Evolutionary conservation across 37 sponge, comb jelly and placozoan species (phyloP).

Genomic region (Spongilla lacustris): DNA sequence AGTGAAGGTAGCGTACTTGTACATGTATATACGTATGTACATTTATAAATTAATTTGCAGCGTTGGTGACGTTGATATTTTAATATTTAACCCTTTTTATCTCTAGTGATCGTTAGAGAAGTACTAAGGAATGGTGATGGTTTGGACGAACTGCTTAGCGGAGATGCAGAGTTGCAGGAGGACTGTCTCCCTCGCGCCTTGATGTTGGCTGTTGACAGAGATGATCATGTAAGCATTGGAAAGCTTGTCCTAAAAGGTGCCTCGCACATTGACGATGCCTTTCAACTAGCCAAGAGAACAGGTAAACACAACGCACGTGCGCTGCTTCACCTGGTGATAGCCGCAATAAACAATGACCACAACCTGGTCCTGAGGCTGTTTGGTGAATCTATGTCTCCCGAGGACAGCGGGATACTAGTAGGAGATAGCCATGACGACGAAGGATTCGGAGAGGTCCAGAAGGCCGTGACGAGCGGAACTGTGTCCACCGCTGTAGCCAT

Average conservation of each 20-base stretch:
- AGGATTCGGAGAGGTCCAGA: constrained; percentile 5
- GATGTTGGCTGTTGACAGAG: constrained; percentile 33
- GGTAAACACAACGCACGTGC: constrained; percentile 33
- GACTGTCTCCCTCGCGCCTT: constrained; percentile 55
- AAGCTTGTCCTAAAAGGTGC: constrained; percentile 56
- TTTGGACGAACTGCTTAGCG: constrained; percentile 45
- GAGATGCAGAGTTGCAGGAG: constrained; percentile 29
- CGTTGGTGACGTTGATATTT: neutral
- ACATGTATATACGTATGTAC: neutral
- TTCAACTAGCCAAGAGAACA: neutral
- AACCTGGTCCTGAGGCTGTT: constrained; percentile 39
- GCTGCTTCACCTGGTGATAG: constrained; percentile 48
- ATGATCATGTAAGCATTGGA: constrained; percentile 51
- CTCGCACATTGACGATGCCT: constrained; percentile 14
- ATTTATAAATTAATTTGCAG: no score
- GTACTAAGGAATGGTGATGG: constrained; percentile 45
- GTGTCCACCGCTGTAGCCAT: constrained; percentile 21
- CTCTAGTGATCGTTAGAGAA: constrained; percentile 60
- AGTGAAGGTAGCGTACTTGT: no score
- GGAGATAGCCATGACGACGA: neutral
- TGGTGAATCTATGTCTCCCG: constrained; percentile 15
- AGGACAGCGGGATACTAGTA: neutral
- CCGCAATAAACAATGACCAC: constrained; percentile 35
- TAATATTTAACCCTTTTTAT: neutral
- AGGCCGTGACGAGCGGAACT: neutral